These are phyloP conservation scores for Oscheius sp. DNA, from an alignment of 1,140 invertebrate species.

Conservation along the genomic window DNA sequence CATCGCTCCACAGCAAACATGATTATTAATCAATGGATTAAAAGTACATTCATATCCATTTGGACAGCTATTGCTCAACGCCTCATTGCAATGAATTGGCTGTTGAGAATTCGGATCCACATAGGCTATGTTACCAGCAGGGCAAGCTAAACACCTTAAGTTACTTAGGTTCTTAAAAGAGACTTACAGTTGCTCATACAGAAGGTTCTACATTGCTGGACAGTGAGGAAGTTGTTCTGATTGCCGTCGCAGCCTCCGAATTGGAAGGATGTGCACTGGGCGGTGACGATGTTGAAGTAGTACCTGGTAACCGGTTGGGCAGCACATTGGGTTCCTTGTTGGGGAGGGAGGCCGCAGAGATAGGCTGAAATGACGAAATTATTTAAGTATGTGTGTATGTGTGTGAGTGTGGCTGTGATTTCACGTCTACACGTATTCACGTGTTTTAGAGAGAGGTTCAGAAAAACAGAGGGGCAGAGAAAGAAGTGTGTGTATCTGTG, in stretches of 20 bases:
- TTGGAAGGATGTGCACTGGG: constrained; percentile 31
- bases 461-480: too few relatives aligned
- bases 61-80: constrained; percentile 37
- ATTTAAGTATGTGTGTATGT: too few relatives aligned
- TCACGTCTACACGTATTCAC: too few relatives aligned
- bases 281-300: constrained; percentile 42
- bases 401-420: too few relatives aligned
- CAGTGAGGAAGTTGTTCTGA: constrained; percentile 35
- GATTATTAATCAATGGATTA: constrained; percentile 36
- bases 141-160: too few relatives aligned
- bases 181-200: constrained; percentile 40
- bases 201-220: constrained; percentile 38
- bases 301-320: constrained; percentile 31
- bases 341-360: constrained; percentile 39
- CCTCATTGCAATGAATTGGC: constrained; percentile 41
- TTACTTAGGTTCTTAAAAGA: too few relatives aligned
- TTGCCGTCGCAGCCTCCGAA: constrained; percentile 42
- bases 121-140: constrained; percentile 38
- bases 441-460: neutral
- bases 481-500: too few relatives aligned
- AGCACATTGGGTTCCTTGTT: constrained; percentile 38
- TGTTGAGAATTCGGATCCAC: constrained; percentile 38
- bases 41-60: constrained; percentile 35
- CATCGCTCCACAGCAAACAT: constrained; percentile 38
- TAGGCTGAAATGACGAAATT: constrained; percentile 26